These are phyloP conservation scores for Hyppa rectilinea DNA, from an alignment of 2,888 invertebrate genomes.

Conservation along the genomic window DNA sequence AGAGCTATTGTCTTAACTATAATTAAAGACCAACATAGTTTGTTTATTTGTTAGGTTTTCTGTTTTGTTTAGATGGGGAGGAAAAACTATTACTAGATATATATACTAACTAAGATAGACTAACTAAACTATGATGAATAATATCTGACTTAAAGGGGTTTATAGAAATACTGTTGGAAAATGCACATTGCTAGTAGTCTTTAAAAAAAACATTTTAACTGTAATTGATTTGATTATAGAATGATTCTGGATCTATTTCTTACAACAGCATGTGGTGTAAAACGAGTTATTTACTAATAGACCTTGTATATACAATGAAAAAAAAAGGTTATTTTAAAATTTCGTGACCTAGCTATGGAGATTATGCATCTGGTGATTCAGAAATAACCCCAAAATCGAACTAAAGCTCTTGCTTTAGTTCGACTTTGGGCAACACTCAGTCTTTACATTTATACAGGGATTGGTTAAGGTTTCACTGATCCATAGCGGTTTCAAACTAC, in stretches of 20 bases:
- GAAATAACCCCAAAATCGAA: background rate
- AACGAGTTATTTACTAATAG: background rate
- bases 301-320: background rate
- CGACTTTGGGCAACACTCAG: background rate
- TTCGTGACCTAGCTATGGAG: background rate
- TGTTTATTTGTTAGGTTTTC: background rate
- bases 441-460: background rate
- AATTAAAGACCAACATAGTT: background rate
- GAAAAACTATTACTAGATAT: background rate
- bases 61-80: background rate
- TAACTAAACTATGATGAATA: no score
- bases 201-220: background rate
- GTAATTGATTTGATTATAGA: background rate
- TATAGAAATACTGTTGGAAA: background rate
- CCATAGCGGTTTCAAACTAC: background rate
- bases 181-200: conserved; percentile 2
- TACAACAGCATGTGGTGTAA: background rate
- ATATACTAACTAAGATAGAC: no score
- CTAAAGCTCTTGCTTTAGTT: no score
- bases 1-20: background rate
- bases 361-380: conserved; percentile 11
- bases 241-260: background rate
- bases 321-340: background rate
- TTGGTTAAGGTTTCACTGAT: background rate
- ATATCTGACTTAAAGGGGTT: background rate